Percentiles rank a stretch among this genome's conserved stretches.
phyloP scores from a whole-genome alignment of 2,113 vertebrate species.

The Agelaius tricolor region DNA sequence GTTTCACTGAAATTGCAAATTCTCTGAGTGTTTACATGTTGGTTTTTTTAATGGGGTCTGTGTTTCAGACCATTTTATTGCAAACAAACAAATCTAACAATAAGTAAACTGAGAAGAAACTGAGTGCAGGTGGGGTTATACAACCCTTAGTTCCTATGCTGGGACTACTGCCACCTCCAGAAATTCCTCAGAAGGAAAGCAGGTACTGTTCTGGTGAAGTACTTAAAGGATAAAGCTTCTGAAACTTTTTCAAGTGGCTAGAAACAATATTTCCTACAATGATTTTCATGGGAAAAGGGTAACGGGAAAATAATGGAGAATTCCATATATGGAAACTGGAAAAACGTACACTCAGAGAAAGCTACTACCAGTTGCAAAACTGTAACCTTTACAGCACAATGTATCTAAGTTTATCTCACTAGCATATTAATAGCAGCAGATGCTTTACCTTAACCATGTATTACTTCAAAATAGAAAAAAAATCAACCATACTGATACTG shows the following conservation, averaged over 20 bases:
- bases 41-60: background rate
- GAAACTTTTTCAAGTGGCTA: background rate
- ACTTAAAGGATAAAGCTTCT: background rate
- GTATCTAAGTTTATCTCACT: background rate
- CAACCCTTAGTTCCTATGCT: background rate
- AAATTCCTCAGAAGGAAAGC: background rate
- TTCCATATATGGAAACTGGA: background rate
- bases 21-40: background rate
- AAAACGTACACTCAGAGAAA: background rate
- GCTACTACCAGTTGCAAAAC: background rate
- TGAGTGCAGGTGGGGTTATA: background rate
- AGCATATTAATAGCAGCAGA: background rate
- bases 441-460: background rate
- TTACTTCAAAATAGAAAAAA: background rate
- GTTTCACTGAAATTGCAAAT: background rate
- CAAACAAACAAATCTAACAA: background rate
- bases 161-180: background rate
- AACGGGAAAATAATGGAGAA: background rate
- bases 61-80: background rate
- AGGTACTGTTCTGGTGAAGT: background rate
- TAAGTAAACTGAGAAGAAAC: background rate
- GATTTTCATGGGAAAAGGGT: background rate
- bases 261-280: background rate
- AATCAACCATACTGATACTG: background rate
- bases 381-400: background rate